These are phyloP conservation scores for Ceryle rudis DNA, from an alignment of 2,797 vertebrate genomes.

Conservation along the genomic window DNA sequence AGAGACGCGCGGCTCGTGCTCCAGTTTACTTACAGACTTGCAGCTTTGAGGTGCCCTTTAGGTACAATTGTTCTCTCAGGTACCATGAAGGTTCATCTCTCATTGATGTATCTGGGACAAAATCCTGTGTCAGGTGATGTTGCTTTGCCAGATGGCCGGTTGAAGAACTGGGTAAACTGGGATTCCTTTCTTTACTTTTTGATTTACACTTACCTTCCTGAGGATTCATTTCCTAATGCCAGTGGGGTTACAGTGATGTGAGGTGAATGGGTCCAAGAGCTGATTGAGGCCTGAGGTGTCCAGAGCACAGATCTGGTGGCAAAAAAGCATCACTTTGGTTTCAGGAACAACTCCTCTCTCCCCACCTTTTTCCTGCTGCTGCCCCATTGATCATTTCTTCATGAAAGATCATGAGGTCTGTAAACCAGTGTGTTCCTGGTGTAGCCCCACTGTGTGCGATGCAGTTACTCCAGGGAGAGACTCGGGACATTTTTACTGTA, in stretches of 20 bases:
- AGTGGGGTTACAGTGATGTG: not conserved
- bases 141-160: not conserved
- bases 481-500: slow-evolving; percentile 23
- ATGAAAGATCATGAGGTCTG: not conserved
- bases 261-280: not conserved
- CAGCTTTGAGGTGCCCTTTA: not conserved
- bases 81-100: not conserved
- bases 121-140: not conserved
- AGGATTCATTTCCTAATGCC: not conserved
- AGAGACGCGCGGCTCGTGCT: not conserved
- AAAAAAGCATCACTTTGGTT: not conserved
- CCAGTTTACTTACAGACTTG: not conserved
- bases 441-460: not conserved
- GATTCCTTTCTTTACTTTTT: not conserved
- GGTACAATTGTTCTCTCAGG: not conserved
- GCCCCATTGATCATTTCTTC: not conserved
- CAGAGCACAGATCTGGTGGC: not conserved
- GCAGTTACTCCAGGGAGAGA: not conserved
- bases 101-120: not conserved
- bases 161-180: not conserved
- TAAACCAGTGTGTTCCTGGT: not conserved
- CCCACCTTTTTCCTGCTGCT: not conserved
- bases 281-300: not conserved
- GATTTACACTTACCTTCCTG: not conserved
- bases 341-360: not conserved